Base-by-base conservation (phyloP, 2,797 vertebrate species). In the Anabacerthia variegaticeps region DNA sequence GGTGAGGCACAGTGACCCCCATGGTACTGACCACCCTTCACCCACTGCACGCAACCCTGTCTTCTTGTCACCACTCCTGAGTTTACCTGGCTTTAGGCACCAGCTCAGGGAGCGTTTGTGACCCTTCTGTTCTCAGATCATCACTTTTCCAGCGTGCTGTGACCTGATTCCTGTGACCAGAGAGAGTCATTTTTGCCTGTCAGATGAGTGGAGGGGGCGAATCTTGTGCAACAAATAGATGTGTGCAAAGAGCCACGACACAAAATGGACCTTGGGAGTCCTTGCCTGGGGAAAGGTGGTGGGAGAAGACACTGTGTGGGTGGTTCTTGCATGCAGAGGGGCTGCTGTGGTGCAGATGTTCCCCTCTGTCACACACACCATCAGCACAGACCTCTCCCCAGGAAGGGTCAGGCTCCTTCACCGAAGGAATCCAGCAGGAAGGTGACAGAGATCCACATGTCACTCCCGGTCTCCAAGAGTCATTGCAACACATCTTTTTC, bases 351-450 rank as follows among this genome's bases (percentile, higher is more conserved):
- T 80, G 72, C 61, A 75, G 65, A 85, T 46, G 37, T 43, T 89
- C 59, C 52, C 15, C 18, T 82, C 49, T 68, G 3, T 91, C 77
- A 61, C 2, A 2, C 21, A n/a, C 56, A 67, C 32, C 73, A 72
- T 78, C 16, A 2, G 28, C 81, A 46, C 30, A 56, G 74, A 58
- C 56, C 44, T 63, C 28, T 88, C n/a, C 18, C 62, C 6, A 3
- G 68, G 65, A 92, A 88, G 61, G 85, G 85, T 96, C 93, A 77
- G 68, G 20, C 32, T 83, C 78, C 71, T 85, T 36, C 67, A 71
- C 54, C 2, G 0, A 74, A 83, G 49, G 75, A 92, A 85, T 92
- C 59, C 82, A 67, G 27, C 65, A 74, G 44, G 78, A 91, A 95
- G 91, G 78, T 94, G 95, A 65, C 8, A 12, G 82, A 88, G 89